Evolutionary conservation across 2,113 vertebrate genomes (phyloP).

Genomic region (Triplophysa siluroides): DNA sequence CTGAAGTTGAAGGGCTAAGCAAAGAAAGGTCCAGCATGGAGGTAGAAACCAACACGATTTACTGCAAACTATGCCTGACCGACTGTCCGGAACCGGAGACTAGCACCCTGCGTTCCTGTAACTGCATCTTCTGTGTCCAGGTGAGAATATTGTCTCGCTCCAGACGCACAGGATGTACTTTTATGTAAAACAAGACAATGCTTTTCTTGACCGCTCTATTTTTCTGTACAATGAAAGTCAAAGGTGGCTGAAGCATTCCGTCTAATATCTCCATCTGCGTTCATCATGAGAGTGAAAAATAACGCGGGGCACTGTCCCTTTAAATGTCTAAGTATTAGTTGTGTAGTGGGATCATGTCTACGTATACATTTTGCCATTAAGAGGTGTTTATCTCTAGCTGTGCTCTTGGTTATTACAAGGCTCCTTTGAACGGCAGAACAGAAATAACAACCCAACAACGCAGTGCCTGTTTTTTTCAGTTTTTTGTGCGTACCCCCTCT

Average conservation of each 20-base stretch:
- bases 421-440: constrained; percentile 19
- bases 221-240: too few relatives aligned
- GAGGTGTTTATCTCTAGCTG: constrained; percentile 55
- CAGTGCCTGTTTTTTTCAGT: too few relatives aligned
- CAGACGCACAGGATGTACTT: neutral
- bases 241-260: too few relatives aligned
- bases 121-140: constrained; percentile 85
- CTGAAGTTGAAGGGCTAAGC: constrained; percentile 57
- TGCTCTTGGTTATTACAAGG: neutral
- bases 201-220: too few relatives aligned
- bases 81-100: constrained; percentile 81
- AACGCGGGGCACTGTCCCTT: too few relatives aligned
- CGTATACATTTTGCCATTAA: neutral
- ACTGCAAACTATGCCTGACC: constrained; percentile 91
- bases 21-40: constrained; percentile 70
- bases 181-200: neutral
- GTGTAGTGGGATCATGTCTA: neutral
- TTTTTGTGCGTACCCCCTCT: too few relatives aligned
- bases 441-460: too few relatives aligned
- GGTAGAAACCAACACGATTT: constrained; percentile 69
- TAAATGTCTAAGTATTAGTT: neutral
- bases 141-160: constrained; percentile 68
- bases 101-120: constrained; percentile 83
- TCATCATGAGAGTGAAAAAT: too few relatives aligned
- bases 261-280: too few relatives aligned